Conservation (phyloP, 2,113 vertebrate genomes). For the Cyanoliseus patagonus region DNA sequence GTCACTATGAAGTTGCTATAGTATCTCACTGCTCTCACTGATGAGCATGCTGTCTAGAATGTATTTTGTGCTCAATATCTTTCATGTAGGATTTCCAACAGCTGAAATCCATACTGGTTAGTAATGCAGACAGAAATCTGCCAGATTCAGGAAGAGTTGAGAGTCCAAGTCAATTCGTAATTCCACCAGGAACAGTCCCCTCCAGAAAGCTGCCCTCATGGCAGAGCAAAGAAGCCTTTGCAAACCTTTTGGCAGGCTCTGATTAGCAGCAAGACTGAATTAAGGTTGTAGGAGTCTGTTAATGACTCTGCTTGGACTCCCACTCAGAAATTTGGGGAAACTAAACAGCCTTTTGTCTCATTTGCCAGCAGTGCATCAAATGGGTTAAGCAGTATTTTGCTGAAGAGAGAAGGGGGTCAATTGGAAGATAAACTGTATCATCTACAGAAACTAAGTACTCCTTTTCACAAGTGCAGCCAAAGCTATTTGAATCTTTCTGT, state of each 20-base stretch:
- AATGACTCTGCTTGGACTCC: not conserved
- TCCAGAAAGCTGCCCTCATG: not conserved
- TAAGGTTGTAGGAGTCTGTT: not conserved
- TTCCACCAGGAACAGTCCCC: not conserved
- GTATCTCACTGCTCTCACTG: not conserved
- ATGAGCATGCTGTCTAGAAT: not conserved
- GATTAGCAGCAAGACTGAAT: not conserved
- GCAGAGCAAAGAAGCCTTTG: not conserved
- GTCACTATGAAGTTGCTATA: slow-evolving; percentile 1
- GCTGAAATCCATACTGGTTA: slow-evolving; percentile 4
- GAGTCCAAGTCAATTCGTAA: not conserved
- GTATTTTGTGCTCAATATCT: not conserved
- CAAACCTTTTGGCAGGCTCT: not conserved
- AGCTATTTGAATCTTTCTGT: slow-evolving; percentile 6
- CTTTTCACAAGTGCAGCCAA: not conserved
- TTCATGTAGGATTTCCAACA: slow-evolving; percentile 2
- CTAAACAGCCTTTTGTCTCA: not conserved
- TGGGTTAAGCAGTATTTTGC: not conserved
- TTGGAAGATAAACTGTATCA: slow-evolving; percentile 8
- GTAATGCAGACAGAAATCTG: not conserved
- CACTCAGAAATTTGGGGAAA: slow-evolving; percentile 9
- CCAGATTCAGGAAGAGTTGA: not conserved
- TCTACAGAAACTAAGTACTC: not conserved
- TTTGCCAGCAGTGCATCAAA: not conserved
- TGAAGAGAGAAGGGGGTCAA: not conserved